phyloP scores from a whole-genome alignment of 2,888 invertebrate genomes.

The Diachrysia chrysitis region DNA sequence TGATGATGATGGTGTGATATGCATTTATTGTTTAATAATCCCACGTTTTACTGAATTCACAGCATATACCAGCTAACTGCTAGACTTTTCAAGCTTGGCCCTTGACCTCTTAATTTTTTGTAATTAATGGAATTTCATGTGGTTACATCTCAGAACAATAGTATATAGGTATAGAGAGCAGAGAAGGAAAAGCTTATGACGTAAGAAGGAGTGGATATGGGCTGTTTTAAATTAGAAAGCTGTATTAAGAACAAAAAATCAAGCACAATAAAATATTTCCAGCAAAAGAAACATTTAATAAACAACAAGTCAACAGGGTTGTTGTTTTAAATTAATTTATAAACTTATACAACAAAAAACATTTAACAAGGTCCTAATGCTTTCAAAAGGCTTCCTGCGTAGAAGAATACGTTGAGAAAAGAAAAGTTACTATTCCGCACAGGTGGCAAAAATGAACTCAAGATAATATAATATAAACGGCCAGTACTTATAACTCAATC shows the following conservation, averaged over 20 bases:
- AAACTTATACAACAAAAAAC: background rate
- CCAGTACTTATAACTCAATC: slow-evolving; percentile 24
- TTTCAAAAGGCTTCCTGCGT: background rate
- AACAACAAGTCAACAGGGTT: background rate
- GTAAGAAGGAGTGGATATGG: no score
- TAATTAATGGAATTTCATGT: no score
- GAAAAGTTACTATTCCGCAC: background rate
- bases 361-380: background rate
- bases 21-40: no score
- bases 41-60: no score
- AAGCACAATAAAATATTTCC: background rate
- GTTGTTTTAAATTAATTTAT: background rate
- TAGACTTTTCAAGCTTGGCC: no score
- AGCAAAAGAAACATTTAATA: background rate
- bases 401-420: background rate
- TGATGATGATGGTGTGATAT: no score
- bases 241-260: background rate
- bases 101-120: no score
- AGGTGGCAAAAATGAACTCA: slow-evolving; percentile 27
- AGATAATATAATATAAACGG: slow-evolving; percentile 28
- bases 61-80: no score
- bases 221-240: background rate
- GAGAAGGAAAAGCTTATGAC: no score
- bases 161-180: no score
- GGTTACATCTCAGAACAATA: no score